Evolutionary conservation across 2,797 vertebrate genomes (phyloP).

Genomic region (Rhabdophis nuchalis): DNA sequence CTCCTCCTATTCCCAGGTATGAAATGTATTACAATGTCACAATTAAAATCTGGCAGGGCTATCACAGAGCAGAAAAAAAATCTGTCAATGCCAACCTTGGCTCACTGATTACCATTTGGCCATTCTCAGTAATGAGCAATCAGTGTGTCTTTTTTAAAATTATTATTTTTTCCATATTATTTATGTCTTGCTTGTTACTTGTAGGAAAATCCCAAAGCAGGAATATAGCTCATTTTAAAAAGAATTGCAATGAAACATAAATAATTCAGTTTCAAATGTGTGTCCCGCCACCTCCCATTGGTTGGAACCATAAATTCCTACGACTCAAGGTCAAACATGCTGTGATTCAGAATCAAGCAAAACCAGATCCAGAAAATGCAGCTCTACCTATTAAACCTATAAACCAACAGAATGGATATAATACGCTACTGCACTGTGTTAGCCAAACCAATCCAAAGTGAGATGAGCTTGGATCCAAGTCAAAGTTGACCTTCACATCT

Average conservation of each 20-base stretch:
- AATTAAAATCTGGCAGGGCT: not conserved
- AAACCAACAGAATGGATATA: not conserved
- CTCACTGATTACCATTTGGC: not conserved
- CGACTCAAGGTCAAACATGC: not conserved
- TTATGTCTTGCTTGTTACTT: not conserved
- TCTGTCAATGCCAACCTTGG: not conserved
- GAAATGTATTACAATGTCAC: not conserved
- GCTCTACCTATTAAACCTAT: not conserved
- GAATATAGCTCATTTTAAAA: not conserved
- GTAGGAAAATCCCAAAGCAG: not conserved
- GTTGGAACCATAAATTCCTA: not conserved
- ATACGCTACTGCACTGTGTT: not conserved
- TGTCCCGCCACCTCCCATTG: not conserved
- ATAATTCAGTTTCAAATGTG: not conserved
- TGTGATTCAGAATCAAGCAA: not conserved
- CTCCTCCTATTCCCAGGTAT: not conserved
- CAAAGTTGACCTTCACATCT: not conserved
- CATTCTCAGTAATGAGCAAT: not conserved
- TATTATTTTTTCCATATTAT: not conserved
- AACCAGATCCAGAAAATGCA: not conserved
- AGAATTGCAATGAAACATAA: not conserved
- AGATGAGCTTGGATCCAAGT: not conserved
- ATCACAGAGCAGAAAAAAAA: not conserved
- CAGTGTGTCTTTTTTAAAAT: not conserved
- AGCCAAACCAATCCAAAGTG: not conserved